Evolutionary conservation across 2,113 vertebrate species (phyloP).

Genomic region (Lampris megalopsis): DNA sequence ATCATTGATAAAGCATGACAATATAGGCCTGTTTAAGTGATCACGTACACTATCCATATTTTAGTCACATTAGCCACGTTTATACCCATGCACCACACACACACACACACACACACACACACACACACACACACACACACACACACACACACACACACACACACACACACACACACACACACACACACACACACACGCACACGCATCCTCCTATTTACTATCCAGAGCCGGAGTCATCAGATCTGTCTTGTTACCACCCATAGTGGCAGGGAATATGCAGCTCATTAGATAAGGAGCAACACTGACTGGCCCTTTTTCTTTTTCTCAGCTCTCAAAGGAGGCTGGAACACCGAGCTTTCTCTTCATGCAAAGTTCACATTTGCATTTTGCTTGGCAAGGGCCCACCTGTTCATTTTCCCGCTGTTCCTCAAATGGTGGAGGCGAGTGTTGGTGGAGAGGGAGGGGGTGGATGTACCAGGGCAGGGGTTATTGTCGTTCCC

Average conservation of each 20-base stretch:
- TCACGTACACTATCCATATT: neutral
- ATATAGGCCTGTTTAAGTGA: neutral
- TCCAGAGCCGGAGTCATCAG: slow-evolving; percentile 38
- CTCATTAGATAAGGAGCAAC: slow-evolving; percentile 60
- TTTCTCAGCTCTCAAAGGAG: slow-evolving; percentile 49
- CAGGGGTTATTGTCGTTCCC: too few species aligned
- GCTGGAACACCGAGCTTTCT: slow-evolving; percentile 56
- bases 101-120: neutral
- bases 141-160: slow-evolving; percentile 5
- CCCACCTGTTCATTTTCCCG: slow-evolving; percentile 24
- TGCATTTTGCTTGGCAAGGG: slow-evolving; percentile 66
- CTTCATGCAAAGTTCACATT: slow-evolving; percentile 79
- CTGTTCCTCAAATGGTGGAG: slow-evolving; percentile 20
- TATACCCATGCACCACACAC: neutral
- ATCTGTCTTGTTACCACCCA: slow-evolving; percentile 61
- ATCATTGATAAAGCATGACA: too few species aligned
- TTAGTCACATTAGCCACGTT: neutral
- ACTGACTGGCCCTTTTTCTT: slow-evolving; percentile 51
- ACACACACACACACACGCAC: slow-evolving; percentile 1
- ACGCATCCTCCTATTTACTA: slow-evolving; percentile 30
- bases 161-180: slow-evolving; percentile 12
- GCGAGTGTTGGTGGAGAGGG: neutral
- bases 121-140: neutral
- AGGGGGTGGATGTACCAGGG: slow-evolving; percentile 2
- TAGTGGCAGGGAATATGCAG: slow-evolving; percentile 61